A percentile compares a stretch with the other conserved stretches of the same genome.
Evolutionary conservation across 2,888 invertebrate species (phyloP).

Genomic region (Macrophya alboannulata): DNA sequence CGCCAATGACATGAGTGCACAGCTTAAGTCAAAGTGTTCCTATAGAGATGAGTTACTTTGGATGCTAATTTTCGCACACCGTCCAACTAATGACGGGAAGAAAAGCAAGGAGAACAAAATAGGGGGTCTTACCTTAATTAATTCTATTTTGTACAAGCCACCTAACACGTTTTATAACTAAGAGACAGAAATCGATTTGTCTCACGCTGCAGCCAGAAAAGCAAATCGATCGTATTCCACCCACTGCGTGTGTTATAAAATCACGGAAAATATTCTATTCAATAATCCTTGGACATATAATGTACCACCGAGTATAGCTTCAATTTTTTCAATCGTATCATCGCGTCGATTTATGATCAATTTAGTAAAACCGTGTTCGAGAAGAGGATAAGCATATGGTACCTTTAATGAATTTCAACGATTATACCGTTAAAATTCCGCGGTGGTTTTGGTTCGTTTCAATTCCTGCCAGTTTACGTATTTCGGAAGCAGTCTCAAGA

Average conservation of each 20-base stretch:
- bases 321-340: neutral
- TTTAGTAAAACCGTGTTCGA: neutral
- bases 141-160: conserved; percentile 21
- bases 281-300: neutral
- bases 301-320: neutral
- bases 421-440: neutral
- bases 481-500: neutral
- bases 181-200: conserved; percentile 4
- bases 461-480: neutral
- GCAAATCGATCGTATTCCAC: conserved; percentile 16
- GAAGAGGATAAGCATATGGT: conserved; percentile 4
- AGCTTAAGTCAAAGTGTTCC: conserved; percentile 31
- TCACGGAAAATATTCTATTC: neutral
- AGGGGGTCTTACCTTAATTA: conserved; percentile 23
- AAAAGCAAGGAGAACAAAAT: conserved; percentile 28
- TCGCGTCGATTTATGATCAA: neutral
- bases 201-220: conserved; percentile 10
- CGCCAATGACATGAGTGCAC: conserved; percentile 10
- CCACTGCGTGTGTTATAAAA: neutral
- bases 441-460: neutral
- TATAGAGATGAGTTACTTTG: conserved; percentile 43
- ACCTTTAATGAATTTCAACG: neutral
- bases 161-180: neutral
- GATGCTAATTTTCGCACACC: conserved; percentile 31
- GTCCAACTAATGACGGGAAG: conserved; percentile 22